phyloP scores from a whole-genome alignment of 2,888 invertebrate species.

The Aphodius granarius region DNA sequence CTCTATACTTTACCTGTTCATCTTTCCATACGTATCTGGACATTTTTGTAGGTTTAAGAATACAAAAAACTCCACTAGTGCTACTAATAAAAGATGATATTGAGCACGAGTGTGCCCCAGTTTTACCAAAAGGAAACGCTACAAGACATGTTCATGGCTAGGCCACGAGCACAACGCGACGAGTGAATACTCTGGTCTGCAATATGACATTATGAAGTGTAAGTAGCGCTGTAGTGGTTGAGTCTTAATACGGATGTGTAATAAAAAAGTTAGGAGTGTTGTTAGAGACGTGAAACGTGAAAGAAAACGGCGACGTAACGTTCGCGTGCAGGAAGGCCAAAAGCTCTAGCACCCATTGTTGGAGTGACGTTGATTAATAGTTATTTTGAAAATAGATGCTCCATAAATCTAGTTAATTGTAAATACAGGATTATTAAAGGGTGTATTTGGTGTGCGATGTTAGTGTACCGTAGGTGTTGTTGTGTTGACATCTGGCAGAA shows the following conservation, averaged over 20 bases:
- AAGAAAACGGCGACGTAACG: not conserved
- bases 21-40: too few relatives aligned
- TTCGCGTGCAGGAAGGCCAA: not conserved
- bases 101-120: too few relatives aligned
- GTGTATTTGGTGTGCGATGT: not conserved
- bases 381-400: not conserved
- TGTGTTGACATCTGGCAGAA: too few relatives aligned
- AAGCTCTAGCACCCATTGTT: not conserved
- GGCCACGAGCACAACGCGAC: too few relatives aligned
- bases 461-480: not conserved
- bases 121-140: too few relatives aligned
- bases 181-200: not conserved
- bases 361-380: not conserved
- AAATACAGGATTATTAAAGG: not conserved
- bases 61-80: too few relatives aligned
- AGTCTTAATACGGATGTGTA: not conserved
- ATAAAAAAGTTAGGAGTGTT: not conserved
- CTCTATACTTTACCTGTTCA: too few relatives aligned
- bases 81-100: too few relatives aligned
- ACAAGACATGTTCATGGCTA: too few relatives aligned
- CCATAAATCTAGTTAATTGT: not conserved
- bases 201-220: not conserved
- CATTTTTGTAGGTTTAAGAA: too few relatives aligned
- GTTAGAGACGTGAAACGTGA: not conserved
- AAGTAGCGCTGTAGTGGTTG: not conserved